phyloP scores from a whole-genome alignment of 2,113 vertebrate genomes.

The Alces alces region DNA sequence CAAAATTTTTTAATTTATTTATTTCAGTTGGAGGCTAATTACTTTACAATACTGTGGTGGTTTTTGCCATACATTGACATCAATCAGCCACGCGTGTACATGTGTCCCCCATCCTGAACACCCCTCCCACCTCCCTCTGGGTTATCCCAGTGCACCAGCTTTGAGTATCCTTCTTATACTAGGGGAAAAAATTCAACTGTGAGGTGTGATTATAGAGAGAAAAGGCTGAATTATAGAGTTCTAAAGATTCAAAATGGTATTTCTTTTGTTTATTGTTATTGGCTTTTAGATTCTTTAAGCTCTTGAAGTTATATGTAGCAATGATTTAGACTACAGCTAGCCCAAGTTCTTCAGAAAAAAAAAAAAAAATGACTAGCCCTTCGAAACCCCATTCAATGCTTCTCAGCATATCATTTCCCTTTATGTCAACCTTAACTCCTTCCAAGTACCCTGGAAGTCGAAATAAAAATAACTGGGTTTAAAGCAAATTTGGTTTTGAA shows the following conservation, averaged over 20 bases:
- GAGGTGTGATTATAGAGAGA: background rate
- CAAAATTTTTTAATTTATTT: background rate
- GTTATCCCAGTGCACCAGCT: background rate
- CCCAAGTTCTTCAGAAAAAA: background rate
- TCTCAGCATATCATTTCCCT: background rate
- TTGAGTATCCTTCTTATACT: background rate
- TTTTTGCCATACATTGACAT: background rate
- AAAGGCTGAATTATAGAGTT: background rate
- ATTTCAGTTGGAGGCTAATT: background rate
- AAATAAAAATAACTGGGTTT: background rate
- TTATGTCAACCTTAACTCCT: background rate
- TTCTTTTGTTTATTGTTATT: background rate
- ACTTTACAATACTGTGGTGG: background rate
- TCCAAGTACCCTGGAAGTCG: background rate
- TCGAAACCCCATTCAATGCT: background rate
- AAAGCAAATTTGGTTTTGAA: background rate
- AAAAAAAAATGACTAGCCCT: background rate
- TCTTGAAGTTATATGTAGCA: background rate
- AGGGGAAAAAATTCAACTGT: background rate
- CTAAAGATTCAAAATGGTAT: background rate
- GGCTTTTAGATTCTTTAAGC: background rate
- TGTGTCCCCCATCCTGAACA: background rate
- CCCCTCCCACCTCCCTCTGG: background rate
- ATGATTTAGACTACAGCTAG: background rate
- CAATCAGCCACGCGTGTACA: rapidly evolving